phyloP scores from a whole-genome alignment of 2,797 vertebrate species.

The Enteromius afrohamiltoni region DNA sequence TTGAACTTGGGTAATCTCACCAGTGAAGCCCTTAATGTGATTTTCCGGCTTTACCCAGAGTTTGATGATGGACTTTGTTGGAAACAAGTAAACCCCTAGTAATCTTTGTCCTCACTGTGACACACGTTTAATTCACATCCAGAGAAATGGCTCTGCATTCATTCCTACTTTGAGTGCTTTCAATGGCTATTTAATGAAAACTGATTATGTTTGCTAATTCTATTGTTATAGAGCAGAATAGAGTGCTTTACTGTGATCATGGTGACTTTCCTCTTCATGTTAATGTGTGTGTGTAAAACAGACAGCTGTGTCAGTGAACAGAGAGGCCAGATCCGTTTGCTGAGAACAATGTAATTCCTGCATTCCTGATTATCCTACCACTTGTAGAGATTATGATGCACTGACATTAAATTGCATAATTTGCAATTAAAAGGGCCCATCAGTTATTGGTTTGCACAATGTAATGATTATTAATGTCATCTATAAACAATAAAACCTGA shows the following conservation, averaged over 20 bases:
- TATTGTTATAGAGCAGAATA: neutral
- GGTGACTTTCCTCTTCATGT: neutral
- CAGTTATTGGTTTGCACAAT: neutral
- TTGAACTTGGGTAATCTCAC: conserved; percentile 18
- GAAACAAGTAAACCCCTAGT: conserved; percentile 66
- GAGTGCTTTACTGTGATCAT: neutral
- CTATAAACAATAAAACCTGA: neutral
- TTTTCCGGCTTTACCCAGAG: conserved; percentile 75
- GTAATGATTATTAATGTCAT: neutral
- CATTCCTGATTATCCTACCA: neutral
- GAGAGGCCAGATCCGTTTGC: neutral
- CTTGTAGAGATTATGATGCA: neutral
- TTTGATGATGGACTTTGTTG: conserved; percentile 77
- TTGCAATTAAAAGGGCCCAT: neutral
- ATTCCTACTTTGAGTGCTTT: neutral
- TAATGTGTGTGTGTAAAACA: neutral
- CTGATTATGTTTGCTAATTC: neutral
- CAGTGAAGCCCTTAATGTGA: conserved; percentile 37
- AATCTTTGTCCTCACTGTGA: neutral
- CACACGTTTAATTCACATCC: neutral
- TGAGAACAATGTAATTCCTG: neutral
- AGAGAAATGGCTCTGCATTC: conserved; percentile 2
- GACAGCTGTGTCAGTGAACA: neutral
- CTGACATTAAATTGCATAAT: neutral
- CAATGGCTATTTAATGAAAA: neutral